phyloP scores from a whole-genome alignment of 1,140 invertebrate genomes.

The Metopolophium dirhodum region DNA sequence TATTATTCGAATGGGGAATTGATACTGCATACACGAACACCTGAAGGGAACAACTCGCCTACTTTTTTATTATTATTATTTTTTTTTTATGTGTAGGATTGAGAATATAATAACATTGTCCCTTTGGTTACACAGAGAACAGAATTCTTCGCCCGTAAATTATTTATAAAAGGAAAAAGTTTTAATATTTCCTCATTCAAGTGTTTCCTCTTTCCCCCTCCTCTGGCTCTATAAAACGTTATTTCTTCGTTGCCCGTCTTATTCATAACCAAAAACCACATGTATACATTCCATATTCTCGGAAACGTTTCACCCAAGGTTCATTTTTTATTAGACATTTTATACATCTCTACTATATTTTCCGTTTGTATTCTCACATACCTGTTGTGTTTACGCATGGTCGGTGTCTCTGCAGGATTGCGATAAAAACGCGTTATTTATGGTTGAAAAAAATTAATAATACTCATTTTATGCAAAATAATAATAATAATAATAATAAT shows the following conservation, averaged over 20 bases:
- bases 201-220: not conserved
- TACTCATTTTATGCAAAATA: not conserved
- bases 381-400: slow-evolving; percentile 23
- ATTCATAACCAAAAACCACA: slow-evolving; percentile 32
- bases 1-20: slow-evolving; percentile 19
- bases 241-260: not conserved
- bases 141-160: slow-evolving; percentile 45
- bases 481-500: not conserved
- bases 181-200: slow-evolving; percentile 37
- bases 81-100: slow-evolving; percentile 13
- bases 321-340: slow-evolving; percentile 32
- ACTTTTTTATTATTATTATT: not conserved
- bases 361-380: not conserved
- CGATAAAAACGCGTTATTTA: slow-evolving; percentile 30
- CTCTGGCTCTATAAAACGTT: slow-evolving; percentile 6
- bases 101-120: slow-evolving; percentile 42
- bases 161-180: slow-evolving; percentile 39
- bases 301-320: slow-evolving; percentile 26
- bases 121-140: not conserved
- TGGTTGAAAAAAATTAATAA: slow-evolving; percentile 28
- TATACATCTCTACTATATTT: not conserved
- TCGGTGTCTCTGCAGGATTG: not conserved
- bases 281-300: not conserved
- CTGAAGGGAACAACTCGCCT: not conserved
- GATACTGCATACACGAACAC: not conserved